Base-by-base conservation (phyloP, 2,113 vertebrate species). In the Anoura caudifer region DNA sequence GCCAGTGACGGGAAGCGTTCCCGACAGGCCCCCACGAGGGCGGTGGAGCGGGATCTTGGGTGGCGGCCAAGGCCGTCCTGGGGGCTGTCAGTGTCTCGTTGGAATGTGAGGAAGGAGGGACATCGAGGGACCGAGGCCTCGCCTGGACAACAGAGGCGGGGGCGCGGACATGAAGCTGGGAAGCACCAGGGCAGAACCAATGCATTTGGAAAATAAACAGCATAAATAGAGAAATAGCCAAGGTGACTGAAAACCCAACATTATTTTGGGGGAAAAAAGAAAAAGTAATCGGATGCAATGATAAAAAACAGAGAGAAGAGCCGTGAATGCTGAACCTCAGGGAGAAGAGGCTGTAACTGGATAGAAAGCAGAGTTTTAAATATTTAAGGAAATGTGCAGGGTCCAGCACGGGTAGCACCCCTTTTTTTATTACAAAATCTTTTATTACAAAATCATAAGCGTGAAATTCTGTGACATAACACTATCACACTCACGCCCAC, bases 101-200 rank as follows among this genome's bases (percentile, higher is more conserved):
- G 63, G 63, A 36, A 63, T 63, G 41, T 3, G 33, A 56, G 17
- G 73, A 90, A 52, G 61, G 73, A 67, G 20, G 17, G 47, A 80
- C 69, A n/a, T 33, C 38, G 67, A 56, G 31, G 31, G 12, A 36
- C 3, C 16, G 41, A 61, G 24, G 31, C 20, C 81, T 69, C 22
- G n/a, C 22, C 2, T 80, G 8, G 38, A 56, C 11, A 50, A 36
- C 45, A 45, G 16, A 93, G 79, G 73, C 65, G 80, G 69, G 56
- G 12, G 24, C 3, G 10, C 56, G 0, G 9, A 59, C 24, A 11
- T 4, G 11, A 3, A 12, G 24, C 24, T 24, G 26, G 56, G 24
- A 75, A 26, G 22, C 22, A 45, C 76, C 19, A 54, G 3, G 16
- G 41, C 3, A 63, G 14, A 54, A 67, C 31, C 14, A 20, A 38